Conservation (phyloP, 2,888 invertebrate genomes). For the Nomada fucata region DNA sequence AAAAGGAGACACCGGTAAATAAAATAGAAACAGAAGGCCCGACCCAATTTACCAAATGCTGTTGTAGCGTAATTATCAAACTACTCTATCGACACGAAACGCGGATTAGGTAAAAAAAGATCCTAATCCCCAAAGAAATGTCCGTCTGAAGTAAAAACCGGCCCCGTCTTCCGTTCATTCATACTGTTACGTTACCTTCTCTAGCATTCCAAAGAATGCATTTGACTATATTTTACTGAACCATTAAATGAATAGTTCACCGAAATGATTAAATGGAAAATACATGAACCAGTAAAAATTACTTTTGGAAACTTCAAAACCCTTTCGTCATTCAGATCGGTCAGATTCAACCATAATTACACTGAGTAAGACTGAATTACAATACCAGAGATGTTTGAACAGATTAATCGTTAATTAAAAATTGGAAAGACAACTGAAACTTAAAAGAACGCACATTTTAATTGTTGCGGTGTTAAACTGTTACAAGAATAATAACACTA, state of each 20-base stretch:
- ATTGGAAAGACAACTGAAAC: background rate
- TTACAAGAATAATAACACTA: background rate
- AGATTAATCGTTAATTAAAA: too few species aligned
- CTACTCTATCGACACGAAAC: constrained; percentile 51
- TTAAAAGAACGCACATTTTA: background rate
- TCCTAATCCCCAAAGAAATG: background rate
- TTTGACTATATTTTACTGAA: too few species aligned
- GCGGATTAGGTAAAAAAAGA: background rate
- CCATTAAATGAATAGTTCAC: too few species aligned
- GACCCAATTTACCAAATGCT: constrained; percentile 12
- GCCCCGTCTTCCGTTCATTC: background rate
- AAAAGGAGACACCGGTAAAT: background rate
- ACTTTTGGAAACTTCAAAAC: too few species aligned
- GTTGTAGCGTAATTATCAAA: constrained; percentile 34
- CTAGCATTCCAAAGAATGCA: background rate
- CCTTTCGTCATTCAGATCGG: too few species aligned
- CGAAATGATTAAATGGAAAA: too few species aligned
- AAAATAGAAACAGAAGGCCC: constrained; percentile 2
- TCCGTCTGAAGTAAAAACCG: background rate
- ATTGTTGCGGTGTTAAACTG: background rate
- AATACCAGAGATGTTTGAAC: background rate
- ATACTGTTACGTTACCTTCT: background rate
- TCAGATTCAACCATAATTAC: too few species aligned
- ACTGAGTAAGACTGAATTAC: background rate
- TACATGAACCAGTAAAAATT: too few species aligned